These are phyloP conservation scores for Xestoiulus laeticollis DNA, from an alignment of 2,888 invertebrate species.

Conservation along the genomic window DNA sequence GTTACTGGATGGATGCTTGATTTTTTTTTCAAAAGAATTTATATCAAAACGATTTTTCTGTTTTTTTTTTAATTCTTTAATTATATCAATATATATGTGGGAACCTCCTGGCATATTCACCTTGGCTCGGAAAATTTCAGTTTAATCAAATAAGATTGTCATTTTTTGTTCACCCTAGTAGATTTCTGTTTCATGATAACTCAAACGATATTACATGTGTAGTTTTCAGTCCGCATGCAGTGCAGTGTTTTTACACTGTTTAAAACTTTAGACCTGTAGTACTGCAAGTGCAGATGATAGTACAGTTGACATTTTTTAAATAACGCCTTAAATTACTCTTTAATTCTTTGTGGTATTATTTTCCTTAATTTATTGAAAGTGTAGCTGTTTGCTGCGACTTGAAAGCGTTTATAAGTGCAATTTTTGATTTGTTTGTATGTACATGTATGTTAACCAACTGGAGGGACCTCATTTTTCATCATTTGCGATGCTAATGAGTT, in stretches of 20 bases:
- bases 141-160: neutral
- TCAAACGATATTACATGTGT: neutral
- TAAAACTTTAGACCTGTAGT: neutral
- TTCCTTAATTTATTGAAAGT: slow-evolving; percentile 2
- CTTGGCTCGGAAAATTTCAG: neutral
- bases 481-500: neutral
- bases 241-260: neutral
- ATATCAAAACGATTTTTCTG: neutral
- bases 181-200: neutral
- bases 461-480: neutral
- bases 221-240: neutral
- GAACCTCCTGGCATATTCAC: neutral
- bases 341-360: neutral
- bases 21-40: no score
- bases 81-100: neutral
- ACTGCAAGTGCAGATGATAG: neutral
- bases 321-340: neutral
- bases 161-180: neutral
- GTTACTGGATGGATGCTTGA: neutral
- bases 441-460: neutral
- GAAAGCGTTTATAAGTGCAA: neutral
- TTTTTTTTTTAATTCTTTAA: neutral
- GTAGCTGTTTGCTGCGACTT: neutral
- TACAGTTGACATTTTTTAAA: neutral
- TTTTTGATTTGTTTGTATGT: neutral